Conservation (phyloP, 2,113 vertebrate species). For the Cervus canadensis region DNA sequence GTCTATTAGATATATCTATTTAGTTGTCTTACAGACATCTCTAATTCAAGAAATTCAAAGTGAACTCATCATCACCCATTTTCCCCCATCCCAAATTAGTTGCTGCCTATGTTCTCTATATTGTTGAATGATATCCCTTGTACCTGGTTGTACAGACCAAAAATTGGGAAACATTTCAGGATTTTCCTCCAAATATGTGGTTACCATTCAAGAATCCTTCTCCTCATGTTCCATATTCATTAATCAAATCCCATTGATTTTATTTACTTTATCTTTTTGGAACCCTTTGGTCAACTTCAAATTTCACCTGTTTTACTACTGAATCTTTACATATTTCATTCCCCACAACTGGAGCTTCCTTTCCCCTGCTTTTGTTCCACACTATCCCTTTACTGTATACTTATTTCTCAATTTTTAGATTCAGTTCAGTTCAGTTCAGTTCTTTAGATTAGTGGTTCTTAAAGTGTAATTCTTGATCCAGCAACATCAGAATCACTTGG, state of each 20-base stretch:
- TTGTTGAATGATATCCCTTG: background rate
- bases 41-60: background rate
- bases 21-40: background rate
- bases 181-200: background rate
- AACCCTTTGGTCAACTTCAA: background rate
- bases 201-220: background rate
- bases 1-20: background rate
- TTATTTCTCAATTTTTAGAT: background rate
- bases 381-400: background rate
- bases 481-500: background rate
- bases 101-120: background rate
- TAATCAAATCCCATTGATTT: background rate
- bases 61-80: background rate
- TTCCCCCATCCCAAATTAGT: background rate
- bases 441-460: background rate
- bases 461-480: background rate
- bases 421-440: background rate
- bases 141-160: background rate
- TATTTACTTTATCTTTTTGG: background rate
- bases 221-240: background rate
- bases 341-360: background rate
- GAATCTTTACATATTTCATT: background rate
- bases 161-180: background rate
- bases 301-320: background rate
- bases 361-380: background rate